Evolutionary conservation across 2,888 invertebrate species (phyloP).

Genomic region (Nowickia ferox): DNA sequence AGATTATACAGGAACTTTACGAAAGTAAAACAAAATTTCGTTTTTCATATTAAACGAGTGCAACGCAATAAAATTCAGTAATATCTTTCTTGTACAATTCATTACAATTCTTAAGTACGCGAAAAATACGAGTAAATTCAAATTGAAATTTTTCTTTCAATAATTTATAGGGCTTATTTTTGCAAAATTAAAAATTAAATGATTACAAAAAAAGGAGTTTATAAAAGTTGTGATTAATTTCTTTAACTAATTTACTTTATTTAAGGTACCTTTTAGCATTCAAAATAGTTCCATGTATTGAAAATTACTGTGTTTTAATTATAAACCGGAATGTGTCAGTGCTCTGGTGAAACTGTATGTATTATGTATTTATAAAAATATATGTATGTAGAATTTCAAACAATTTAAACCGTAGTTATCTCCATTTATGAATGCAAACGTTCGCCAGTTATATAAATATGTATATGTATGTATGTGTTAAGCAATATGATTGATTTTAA

Average conservation of each 20-base stretch:
- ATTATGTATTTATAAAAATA: slow-evolving; percentile 22
- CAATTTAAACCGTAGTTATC: background rate
- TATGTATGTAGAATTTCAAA: background rate
- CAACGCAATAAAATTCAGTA: too few relatives aligned
- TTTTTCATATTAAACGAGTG: too few relatives aligned
- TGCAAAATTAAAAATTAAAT: background rate
- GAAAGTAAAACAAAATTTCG: background rate
- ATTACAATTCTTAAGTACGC: too few relatives aligned
- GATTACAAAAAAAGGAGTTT: too few relatives aligned
- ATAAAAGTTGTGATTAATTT: background rate
- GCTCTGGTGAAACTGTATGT: background rate
- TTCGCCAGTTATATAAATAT: background rate
- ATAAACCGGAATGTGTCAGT: slow-evolving; percentile 35
- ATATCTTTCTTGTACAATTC: too few relatives aligned
- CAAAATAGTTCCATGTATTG: background rate
- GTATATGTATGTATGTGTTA: background rate
- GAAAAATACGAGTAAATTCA: background rate
- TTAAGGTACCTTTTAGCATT: slow-evolving; percentile 18
- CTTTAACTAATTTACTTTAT: slow-evolving; percentile 19
- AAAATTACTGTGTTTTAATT: background rate
- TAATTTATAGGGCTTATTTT: background rate
- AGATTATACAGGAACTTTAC: background rate
- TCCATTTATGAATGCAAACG: background rate
- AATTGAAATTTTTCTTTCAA: background rate
- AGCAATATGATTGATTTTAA: slow-evolving; percentile 11